A percentile compares a stretch with the other conserved stretches of the same genome.
phyloP scores from a whole-genome alignment of 2,113 vertebrate genomes.

The Xiphophorus hellerii region DNA sequence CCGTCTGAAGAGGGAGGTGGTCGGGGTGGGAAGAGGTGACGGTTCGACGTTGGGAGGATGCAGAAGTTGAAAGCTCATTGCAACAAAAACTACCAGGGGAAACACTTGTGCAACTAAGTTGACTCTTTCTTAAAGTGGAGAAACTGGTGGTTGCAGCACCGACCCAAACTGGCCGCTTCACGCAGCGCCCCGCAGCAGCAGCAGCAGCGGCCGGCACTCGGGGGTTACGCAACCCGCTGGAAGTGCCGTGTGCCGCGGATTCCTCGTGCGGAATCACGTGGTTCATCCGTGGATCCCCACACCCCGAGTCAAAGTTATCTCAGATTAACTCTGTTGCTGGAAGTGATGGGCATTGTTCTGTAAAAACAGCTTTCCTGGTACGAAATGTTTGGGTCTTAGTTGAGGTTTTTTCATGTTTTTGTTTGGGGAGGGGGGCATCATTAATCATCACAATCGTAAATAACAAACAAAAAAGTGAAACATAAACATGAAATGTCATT shows the following conservation, averaged over 20 bases:
- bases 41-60: background rate
- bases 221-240: conserved; percentile 14
- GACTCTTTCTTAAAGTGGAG: background rate
- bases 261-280: conserved; percentile 12
- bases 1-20: conserved; percentile 3
- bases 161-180: background rate
- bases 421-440: too few relatives aligned
- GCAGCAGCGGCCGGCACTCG: conserved; percentile 8
- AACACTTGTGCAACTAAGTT: background rate
- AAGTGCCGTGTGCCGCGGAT: conserved; percentile 31
- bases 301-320: background rate
- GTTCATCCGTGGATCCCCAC: background rate
- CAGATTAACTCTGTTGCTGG: background rate
- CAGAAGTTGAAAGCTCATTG: background rate
- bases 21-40: background rate
- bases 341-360: background rate
- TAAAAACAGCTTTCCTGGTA: too few relatives aligned
- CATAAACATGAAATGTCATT: too few relatives aligned
- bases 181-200: background rate
- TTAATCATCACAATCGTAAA: too few relatives aligned
- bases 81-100: background rate
- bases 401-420: too few relatives aligned
- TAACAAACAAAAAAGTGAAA: too few relatives aligned
- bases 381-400: too few relatives aligned
- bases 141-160: background rate